Conservation (phyloP, 2,797 vertebrate species). For the Tokudaia muenninki region DNA sequence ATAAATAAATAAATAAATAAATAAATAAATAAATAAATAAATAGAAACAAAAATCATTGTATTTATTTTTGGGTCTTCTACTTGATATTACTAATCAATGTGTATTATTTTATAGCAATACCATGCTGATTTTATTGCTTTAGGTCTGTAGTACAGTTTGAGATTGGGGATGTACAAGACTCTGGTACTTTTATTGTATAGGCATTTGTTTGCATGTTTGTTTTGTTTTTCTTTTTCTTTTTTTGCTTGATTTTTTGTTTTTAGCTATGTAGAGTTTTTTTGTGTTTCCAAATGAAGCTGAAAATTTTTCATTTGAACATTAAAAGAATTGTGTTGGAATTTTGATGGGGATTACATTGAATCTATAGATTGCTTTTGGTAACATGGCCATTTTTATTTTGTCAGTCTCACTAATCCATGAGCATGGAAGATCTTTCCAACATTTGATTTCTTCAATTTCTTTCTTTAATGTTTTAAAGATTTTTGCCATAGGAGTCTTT, state of each 20-base stretch:
- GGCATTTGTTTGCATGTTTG: no score
- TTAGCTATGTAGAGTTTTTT: neutral
- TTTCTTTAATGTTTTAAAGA: neutral
- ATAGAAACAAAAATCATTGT: neutral
- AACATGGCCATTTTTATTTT: neutral
- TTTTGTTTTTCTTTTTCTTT: no score
- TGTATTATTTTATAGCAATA: neutral
- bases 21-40: no score
- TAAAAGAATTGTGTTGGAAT: neutral
- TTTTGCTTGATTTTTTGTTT: neutral
- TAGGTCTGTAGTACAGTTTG: neutral
- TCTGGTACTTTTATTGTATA: neutral
- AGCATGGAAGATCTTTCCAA: neutral
- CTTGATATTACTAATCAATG: neutral
- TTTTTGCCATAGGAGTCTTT: neutral
- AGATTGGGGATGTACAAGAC: neutral
- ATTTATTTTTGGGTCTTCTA: neutral
- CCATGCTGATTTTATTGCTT: neutral
- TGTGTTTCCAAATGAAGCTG: neutral
- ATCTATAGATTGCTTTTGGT: neutral
- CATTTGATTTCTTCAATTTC: neutral
- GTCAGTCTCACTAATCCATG: neutral
- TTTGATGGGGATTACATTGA: neutral
- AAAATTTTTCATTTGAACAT: neutral
- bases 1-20: no score